A percentile compares a stretch with the other conserved stretches of the same genome.
phyloP scores from a whole-genome alignment of 1,140 invertebrate species.

The Bradynema listronoti region DNA sequence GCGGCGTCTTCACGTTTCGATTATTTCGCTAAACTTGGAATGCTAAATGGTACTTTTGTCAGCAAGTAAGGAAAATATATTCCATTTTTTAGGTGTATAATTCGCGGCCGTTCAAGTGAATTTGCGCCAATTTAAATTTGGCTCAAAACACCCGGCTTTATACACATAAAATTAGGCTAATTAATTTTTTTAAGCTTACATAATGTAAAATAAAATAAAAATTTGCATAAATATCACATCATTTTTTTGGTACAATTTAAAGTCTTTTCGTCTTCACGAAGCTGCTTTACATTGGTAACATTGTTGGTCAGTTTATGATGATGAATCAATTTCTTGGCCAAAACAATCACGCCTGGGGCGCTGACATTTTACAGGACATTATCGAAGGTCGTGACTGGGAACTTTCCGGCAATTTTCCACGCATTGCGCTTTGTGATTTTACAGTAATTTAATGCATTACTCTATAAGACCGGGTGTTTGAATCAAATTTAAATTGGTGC shows the following conservation, averaged over 20 bases:
- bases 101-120: too few relatives aligned
- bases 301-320: conserved; percentile 62
- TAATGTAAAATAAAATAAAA: too few relatives aligned
- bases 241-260: too few relatives aligned
- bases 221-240: too few relatives aligned
- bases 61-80: conserved; percentile 14
- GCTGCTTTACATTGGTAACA: conserved; percentile 61
- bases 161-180: too few relatives aligned
- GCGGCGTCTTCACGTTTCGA: conserved; percentile 13
- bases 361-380: conserved; percentile 44
- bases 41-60: conserved; percentile 27
- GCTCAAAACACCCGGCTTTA: too few relatives aligned
- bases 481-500: conserved; percentile 12
- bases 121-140: too few relatives aligned
- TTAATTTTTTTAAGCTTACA: too few relatives aligned
- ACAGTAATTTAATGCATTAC: too few relatives aligned
- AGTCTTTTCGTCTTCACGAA: conserved; percentile 61
- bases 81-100: not conserved
- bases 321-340: conserved; percentile 61
- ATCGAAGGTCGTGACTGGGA: conserved; percentile 51
- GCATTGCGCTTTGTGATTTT: conserved; percentile 60
- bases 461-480: too few relatives aligned
- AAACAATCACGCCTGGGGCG: conserved; percentile 41
- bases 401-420: conserved; percentile 58
- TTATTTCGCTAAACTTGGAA: conserved; percentile 21